phyloP scores from a whole-genome alignment of 2,888 invertebrate species.

The Pedicia rivosa region DNA sequence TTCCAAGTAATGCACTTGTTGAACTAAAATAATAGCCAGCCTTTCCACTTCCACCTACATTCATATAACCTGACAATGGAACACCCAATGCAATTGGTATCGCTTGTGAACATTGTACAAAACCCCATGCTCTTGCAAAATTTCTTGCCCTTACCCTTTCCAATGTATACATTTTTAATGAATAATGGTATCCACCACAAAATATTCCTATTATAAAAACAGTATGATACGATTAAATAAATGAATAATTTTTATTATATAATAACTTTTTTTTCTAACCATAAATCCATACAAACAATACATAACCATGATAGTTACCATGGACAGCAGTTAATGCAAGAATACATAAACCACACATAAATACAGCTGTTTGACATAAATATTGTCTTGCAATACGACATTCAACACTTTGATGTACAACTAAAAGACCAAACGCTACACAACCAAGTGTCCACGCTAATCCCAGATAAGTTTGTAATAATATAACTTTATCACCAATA shows the following conservation, averaged over 20 bases:
- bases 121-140: constrained; percentile 79
- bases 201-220: constrained; percentile 46
- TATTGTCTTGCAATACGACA: constrained; percentile 76
- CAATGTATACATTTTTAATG: constrained; percentile 78
- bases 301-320: constrained; percentile 59
- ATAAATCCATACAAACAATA: constrained; percentile 68
- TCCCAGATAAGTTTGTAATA: constrained; percentile 61
- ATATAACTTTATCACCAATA: constrained; percentile 41
- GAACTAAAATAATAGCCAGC: constrained; percentile 75
- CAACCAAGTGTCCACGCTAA: constrained; percentile 73
- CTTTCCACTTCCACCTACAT: constrained; percentile 57
- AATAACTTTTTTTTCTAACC: constrained; percentile 34
- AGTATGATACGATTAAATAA: background rate
- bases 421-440: constrained; percentile 61
- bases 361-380: constrained; percentile 63
- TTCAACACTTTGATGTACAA: constrained; percentile 68
- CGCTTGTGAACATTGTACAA: constrained; percentile 74
- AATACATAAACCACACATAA: constrained; percentile 61
- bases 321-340: constrained; percentile 62
- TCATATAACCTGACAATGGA: constrained; percentile 60
- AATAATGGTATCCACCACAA: constrained; percentile 77
- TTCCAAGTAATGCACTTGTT: constrained; percentile 59
- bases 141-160: constrained; percentile 72
- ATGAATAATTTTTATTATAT: too few species aligned
- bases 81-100: constrained; percentile 73